Evolutionary conservation across 2,888 invertebrate species (phyloP).

Genomic region (Neria commutata): DNA sequence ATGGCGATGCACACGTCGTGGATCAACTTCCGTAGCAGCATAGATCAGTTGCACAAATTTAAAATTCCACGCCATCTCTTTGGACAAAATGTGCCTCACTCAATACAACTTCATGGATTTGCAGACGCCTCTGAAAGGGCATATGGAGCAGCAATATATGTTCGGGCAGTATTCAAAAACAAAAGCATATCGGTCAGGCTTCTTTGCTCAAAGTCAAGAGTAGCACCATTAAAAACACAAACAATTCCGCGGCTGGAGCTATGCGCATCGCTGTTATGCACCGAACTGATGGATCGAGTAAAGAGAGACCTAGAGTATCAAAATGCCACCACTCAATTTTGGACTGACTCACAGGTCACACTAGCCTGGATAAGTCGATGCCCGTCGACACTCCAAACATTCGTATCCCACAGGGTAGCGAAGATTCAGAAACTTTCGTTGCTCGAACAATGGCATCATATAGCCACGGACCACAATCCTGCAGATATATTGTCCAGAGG

Average conservation of each 20-base stretch:
- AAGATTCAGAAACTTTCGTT: conserved; percentile 19
- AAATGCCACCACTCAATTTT: conserved; percentile 13
- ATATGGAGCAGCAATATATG: neutral
- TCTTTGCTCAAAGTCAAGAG: conserved; percentile 16
- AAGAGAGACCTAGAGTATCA: neutral
- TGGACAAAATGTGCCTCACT: neutral
- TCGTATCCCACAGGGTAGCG: conserved; percentile 25
- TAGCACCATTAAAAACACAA: conserved; percentile 9
- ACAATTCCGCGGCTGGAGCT: conserved; percentile 24
- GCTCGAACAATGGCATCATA: conserved; percentile 16
- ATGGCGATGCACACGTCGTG: no score
- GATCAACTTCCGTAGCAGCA: no score
- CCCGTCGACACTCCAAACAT: conserved; percentile 23
- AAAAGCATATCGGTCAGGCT: neutral
- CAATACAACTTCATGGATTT: neutral
- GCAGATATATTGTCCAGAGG: conserved; percentile 22
- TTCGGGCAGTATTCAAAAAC: neutral
- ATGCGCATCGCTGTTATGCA: conserved; percentile 18
- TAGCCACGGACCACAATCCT: conserved; percentile 18
- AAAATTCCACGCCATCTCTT: no score
- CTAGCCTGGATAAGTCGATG: conserved; percentile 18
- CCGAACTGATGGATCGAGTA: conserved; percentile 20
- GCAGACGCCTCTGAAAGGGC: neutral
- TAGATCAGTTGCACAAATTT: no score
- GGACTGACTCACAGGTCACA: conserved; percentile 24